Base-by-base conservation (phyloP, 2,888 invertebrate genomes). In the Chelonus formosanus region DNA sequence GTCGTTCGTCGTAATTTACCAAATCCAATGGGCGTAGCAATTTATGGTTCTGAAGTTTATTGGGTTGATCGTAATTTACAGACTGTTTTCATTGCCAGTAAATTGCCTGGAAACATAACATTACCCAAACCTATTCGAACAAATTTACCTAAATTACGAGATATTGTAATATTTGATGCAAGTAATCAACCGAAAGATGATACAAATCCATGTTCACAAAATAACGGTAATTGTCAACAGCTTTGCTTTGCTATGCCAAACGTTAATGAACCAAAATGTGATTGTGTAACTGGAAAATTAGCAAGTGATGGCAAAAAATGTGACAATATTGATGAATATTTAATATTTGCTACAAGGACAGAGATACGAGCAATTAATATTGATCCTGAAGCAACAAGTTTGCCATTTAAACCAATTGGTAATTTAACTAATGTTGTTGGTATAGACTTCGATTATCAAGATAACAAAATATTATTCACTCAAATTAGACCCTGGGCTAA, bases 61-160 rank as follows among this genome's bases (percentile, higher is more conserved):
- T 98, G 97, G 97, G 95, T 97, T 0, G 98, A 98, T 79, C 88
- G 95, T 64, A 97, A 97, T 83, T 85, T 97, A 3, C 91, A 92
- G 75, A 92, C 94, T 0, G 90, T 95, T 34, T 93, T 92, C 81
- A 91, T 91, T 80, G 91, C 94, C 0, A 91, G 92, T 0, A 95
- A 95, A 81, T 79, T 91, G 48, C 90, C 91, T 0, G 92, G 91
- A 20, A 93, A 94, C 71, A 89, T 86, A 35, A 88, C 90, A 0
- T 85, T 90, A 75, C 91, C 93, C 0, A 90, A 89, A 0, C 88
- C 91, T 52, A 86, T 97, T 5, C 88, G 95, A 70, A 93, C 94
- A 0, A 95, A 96, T 77, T 84, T 98, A 47, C 91, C 91, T 3
- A 94, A 93, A 79, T 85, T 98, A 5, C 87, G 96, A 34, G 97